These are phyloP conservation scores for Bombus huntii DNA, from an alignment of 1,140 invertebrate genomes.

Conservation along the genomic window DNA sequence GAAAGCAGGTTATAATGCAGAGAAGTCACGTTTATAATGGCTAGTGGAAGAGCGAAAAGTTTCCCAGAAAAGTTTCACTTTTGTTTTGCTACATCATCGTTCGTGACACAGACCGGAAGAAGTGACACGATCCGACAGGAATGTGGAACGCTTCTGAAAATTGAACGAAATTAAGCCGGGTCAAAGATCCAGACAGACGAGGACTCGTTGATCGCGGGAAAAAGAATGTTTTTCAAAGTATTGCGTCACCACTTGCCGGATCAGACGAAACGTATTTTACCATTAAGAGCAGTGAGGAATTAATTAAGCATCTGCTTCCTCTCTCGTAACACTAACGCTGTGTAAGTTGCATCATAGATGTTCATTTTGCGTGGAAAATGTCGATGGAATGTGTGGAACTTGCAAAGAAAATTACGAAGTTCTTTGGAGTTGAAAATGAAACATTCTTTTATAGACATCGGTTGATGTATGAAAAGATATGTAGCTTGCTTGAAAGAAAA, in stretches of 20 bases:
- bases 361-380: not conserved
- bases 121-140: constrained; percentile 33
- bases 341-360: not conserved
- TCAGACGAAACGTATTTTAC: constrained; percentile 21
- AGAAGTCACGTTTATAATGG: not conserved
- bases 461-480: not conserved
- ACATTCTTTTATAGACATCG: not conserved
- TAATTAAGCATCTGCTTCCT: constrained; percentile 52
- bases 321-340: not conserved
- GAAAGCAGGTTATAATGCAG: no score
- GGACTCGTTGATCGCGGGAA: constrained; percentile 21
- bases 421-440: not conserved
- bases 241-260: constrained; percentile 40
- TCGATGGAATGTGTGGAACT: not conserved
- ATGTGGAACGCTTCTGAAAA: constrained; percentile 43
- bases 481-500: no score
- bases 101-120: constrained; percentile 32
- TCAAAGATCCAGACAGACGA: constrained; percentile 57
- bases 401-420: not conserved
- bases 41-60: not conserved
- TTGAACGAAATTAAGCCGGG: constrained; percentile 49
- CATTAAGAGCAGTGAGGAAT: constrained; percentile 32
- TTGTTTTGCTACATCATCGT: not conserved
- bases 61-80: not conserved
- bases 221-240: constrained; percentile 28